Percentiles rank a stretch among this genome's conserved stretches.
Conservation (phyloP, 2,888 invertebrate genomes). For the Rhagophthalmus giganteus region DNA sequence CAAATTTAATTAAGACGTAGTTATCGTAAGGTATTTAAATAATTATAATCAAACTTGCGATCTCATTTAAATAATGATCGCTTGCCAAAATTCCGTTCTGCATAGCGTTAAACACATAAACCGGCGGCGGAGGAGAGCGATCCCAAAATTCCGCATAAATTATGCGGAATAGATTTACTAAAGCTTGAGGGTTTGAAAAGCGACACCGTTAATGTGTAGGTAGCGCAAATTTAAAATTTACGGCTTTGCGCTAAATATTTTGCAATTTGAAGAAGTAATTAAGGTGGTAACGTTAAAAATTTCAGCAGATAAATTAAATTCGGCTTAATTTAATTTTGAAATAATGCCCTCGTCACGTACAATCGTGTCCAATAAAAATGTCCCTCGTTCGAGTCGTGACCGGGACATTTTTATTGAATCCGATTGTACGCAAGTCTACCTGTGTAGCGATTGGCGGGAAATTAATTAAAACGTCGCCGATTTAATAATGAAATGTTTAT, state of each 20-base stretch:
- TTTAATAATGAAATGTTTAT: too few species aligned
- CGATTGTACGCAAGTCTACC: too few species aligned
- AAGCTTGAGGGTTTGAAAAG: constrained; percentile 14
- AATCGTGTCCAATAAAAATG: too few species aligned
- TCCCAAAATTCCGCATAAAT: constrained; percentile 23
- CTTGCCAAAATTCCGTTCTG: constrained; percentile 12
- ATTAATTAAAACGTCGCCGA: too few species aligned
- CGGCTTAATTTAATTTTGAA: too few species aligned
- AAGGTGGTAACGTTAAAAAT: too few species aligned
- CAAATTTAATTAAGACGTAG: background rate
- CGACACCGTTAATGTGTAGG: constrained; percentile 6
- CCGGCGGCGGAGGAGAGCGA: constrained; percentile 20
- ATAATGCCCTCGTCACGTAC: too few species aligned
- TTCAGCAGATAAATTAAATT: too few species aligned
- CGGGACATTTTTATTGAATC: too few species aligned
- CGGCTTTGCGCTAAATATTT: constrained; percentile 7
- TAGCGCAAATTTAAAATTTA: constrained; percentile 14
- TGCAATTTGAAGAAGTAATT: background rate
- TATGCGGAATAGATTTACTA: constrained; percentile 21
- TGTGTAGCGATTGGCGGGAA: too few species aligned
- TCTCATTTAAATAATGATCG: constrained; percentile 18
- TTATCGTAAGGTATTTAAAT: background rate
- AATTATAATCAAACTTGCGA: background rate
- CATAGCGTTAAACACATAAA: constrained; percentile 17
- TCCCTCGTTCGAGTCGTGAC: too few species aligned